phyloP scores from a whole-genome alignment of 2,888 invertebrate species.

The Fragum sueziense region DNA sequence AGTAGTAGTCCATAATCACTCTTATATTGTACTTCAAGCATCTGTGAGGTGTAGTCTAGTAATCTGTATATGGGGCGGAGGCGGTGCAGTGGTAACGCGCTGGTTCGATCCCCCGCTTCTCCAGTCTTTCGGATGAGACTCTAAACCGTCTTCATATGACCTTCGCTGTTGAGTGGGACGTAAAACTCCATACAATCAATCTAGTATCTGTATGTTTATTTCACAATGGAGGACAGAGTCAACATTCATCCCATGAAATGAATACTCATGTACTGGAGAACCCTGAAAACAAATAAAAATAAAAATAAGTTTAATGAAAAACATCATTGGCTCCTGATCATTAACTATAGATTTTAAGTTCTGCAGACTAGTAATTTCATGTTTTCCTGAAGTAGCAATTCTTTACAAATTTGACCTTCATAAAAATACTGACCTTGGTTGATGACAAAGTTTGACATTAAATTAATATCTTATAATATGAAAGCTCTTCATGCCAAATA shows the following conservation, averaged over 20 bases:
- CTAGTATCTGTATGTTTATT: conserved; percentile 11
- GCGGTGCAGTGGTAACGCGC: too few relatives aligned
- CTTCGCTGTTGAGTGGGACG: too few relatives aligned
- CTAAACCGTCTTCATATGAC: too few relatives aligned
- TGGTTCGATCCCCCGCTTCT: too few relatives aligned
- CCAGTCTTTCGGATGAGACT: too few relatives aligned
- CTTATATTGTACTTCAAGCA: conserved; percentile 2
- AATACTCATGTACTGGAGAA: conserved; percentile 8
- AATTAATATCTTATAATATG: too few relatives aligned
- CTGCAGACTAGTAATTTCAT: neutral
- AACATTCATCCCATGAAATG: conserved; percentile 5
- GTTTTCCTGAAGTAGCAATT: neutral
- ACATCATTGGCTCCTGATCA: neutral
- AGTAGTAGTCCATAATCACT: conserved; percentile 14
- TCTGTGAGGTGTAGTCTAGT: conserved; percentile 3
- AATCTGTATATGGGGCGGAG: too few relatives aligned
- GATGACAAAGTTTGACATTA: too few relatives aligned
- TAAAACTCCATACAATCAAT: too few relatives aligned
- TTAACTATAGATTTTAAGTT: neutral
- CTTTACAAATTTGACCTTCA: neutral
- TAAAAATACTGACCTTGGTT: neutral
- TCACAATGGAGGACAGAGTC: conserved; percentile 9
- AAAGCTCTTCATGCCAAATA: neutral
- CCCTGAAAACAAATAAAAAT: conserved; percentile 2
- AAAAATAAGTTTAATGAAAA: neutral